Evolutionary conservation across 1,140 invertebrate genomes (phyloP).

Genomic region (Drosophila subobscura): DNA sequence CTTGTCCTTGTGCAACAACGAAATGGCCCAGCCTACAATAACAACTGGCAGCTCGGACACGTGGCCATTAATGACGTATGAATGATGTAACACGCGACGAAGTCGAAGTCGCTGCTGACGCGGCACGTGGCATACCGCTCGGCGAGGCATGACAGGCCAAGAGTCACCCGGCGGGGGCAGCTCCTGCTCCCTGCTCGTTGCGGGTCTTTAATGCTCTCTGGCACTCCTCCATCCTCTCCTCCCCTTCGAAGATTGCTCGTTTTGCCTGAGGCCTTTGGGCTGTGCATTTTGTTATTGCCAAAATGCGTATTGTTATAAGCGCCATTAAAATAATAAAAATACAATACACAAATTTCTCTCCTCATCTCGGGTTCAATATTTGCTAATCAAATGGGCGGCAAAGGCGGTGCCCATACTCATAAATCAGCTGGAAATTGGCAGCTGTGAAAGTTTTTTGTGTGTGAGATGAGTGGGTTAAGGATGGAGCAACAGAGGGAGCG

Average conservation of each 20-base stretch:
- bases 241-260: conserved; percentile 55
- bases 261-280: conserved; percentile 53
- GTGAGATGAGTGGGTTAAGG: conserved; percentile 39
- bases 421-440: conserved; percentile 53
- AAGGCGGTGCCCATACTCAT: conserved; percentile 31
- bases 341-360: conserved; percentile 48
- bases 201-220: conserved; percentile 65
- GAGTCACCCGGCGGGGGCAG: conserved; percentile 17
- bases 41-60: conserved; percentile 70
- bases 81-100: conserved; percentile 84
- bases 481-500: neutral
- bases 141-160: conserved; percentile 63
- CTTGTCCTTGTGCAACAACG: conserved; percentile 56
- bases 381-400: conserved; percentile 72
- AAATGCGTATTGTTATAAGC: conserved; percentile 70
- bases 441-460: conserved; percentile 14
- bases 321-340: conserved; percentile 57
- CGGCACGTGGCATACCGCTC: conserved; percentile 74
- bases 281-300: conserved; percentile 45
- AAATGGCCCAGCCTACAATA: conserved; percentile 73
- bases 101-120: conserved; percentile 40
- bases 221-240: neutral
- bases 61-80: conserved; percentile 84
- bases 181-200: conserved; percentile 52
- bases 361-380: conserved; percentile 32